These are phyloP conservation scores for Poecilia wingei DNA, from an alignment of 2,797 vertebrate species.

Conservation along the genomic window DNA sequence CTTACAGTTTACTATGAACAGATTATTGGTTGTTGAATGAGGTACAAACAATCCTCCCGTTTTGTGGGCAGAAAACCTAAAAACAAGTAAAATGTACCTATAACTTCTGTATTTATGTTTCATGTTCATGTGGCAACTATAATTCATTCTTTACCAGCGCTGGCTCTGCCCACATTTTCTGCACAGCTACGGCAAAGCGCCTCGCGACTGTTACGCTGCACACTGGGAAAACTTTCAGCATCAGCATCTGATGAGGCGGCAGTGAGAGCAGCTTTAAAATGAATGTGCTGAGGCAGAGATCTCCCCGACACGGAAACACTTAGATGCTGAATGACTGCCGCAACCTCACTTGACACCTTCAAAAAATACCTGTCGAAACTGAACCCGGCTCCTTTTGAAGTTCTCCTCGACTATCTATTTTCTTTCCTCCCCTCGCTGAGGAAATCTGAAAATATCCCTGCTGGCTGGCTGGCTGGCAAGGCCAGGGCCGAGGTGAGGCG, in stretches of 20 bases:
- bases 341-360: slow-evolving; percentile 50
- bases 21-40: neutral
- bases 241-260: slow-evolving; percentile 2
- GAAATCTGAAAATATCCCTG: slow-evolving; percentile 67
- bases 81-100: neutral
- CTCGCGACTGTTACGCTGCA: neutral
- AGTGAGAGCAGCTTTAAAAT: slow-evolving; percentile 16
- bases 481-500: slow-evolving; percentile 56
- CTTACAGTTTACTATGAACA: neutral
- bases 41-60: neutral
- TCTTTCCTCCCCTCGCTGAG: slow-evolving; percentile 56
- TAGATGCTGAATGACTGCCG: slow-evolving; percentile 37
- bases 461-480: slow-evolving; percentile 50
- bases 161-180: neutral
- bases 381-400: slow-evolving; percentile 57
- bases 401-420: slow-evolving; percentile 47
- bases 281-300: slow-evolving; percentile 16
- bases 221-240: neutral
- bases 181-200: neutral
- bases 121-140: neutral
- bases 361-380: slow-evolving; percentile 64
- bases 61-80: neutral
- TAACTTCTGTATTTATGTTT: neutral
- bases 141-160: neutral
- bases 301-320: slow-evolving; percentile 22